These are phyloP conservation scores for Caenorhabditis panamensis DNA, from an alignment of 2,888 invertebrate species.

Conservation along the genomic window DNA sequence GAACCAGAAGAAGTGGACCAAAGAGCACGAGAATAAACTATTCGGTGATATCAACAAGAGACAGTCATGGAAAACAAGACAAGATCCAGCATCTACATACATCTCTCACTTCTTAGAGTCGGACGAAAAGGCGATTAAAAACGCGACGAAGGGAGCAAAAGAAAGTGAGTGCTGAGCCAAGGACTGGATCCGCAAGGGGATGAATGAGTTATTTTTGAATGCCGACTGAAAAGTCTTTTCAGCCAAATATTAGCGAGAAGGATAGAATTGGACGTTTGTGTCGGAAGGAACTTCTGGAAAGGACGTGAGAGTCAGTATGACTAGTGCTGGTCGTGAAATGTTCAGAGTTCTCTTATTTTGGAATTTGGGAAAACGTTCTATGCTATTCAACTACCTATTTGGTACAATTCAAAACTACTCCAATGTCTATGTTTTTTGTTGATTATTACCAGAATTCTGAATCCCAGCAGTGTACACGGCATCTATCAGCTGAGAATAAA, in stretches of 20 bases:
- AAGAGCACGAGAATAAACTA: neutral
- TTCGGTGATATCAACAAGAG: neutral
- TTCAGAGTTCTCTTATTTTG: no score
- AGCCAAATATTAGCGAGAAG: neutral
- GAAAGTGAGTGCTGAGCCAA: neutral
- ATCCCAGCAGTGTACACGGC: no score
- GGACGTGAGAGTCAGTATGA: no score
- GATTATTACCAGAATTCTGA: no score
- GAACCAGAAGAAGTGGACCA: neutral
- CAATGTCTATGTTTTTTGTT: no score
- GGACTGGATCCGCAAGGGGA: neutral
- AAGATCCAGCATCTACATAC: neutral
- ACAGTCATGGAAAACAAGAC: neutral
- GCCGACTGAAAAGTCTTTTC: constrained; percentile 10
- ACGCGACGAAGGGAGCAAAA: neutral
- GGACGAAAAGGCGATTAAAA: neutral
- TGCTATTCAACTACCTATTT: no score
- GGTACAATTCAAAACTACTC: no score
- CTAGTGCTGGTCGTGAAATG: no score
- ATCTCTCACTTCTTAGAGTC: neutral
- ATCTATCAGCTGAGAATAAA: no score
- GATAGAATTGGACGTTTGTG: no score
- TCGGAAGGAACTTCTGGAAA: no score
- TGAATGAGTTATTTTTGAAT: constrained; percentile 26
- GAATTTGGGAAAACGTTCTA: no score